These are phyloP conservation scores for Mesoclemmys tuberculata DNA, from an alignment of 2,113 vertebrate species.

Conservation along the genomic window DNA sequence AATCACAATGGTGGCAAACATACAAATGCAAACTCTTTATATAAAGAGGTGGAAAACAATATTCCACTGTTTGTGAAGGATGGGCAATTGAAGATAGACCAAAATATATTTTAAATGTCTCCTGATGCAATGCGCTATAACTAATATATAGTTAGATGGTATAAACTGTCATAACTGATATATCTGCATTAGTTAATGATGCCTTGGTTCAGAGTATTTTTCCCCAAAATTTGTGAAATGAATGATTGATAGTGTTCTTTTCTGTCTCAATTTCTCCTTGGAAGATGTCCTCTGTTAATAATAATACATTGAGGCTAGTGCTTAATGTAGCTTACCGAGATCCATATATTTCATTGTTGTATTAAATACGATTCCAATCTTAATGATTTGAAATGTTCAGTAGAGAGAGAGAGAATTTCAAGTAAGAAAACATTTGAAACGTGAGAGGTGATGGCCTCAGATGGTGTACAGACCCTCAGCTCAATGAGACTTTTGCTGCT, in stretches of 20 bases:
- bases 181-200: neutral
- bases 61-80: neutral
- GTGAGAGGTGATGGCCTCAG: accelerated
- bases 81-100: neutral
- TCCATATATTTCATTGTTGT: neutral
- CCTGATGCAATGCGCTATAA: neutral
- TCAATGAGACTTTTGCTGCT: neutral
- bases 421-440: neutral
- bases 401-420: neutral
- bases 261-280: neutral
- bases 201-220: neutral
- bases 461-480: neutral
- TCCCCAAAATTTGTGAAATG: neutral
- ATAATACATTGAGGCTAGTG: neutral
- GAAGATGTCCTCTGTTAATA: neutral
- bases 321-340: neutral
- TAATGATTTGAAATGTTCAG: neutral
- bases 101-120: neutral
- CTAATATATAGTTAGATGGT: neutral
- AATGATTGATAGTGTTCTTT: neutral
- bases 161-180: neutral
- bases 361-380: neutral
- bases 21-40: neutral
- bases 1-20: neutral
- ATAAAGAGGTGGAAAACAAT: neutral